Evolutionary conservation across 2,113 vertebrate species (phyloP).

Genomic region (Geococcyx californianus): DNA sequence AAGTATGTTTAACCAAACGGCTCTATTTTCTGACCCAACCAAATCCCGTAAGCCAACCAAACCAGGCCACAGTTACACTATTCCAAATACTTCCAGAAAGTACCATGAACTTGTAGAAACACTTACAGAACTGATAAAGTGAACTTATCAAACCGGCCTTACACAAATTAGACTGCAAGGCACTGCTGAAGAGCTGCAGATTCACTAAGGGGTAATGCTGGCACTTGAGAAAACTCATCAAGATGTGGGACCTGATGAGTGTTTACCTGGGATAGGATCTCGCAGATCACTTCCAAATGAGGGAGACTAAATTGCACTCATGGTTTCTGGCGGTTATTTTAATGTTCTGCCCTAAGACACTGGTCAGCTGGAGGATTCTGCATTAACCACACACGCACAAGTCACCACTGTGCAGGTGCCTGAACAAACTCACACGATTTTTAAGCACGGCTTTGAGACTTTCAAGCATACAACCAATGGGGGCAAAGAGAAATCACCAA

Average conservation of each 20-base stretch:
- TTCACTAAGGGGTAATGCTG: background rate
- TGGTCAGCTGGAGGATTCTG: background rate
- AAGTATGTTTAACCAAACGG: background rate
- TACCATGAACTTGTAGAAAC: rapidly evolving
- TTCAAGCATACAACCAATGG: background rate
- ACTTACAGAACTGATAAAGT: rapidly evolving
- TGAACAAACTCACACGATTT: background rate
- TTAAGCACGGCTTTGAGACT: background rate
- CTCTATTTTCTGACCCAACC: background rate
- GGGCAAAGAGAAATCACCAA: background rate
- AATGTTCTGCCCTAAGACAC: background rate
- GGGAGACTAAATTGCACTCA: background rate
- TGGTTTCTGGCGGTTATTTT: background rate
- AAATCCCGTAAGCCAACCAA: background rate
- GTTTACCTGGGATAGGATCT: background rate
- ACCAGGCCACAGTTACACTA: background rate
- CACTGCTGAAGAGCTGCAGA: background rate
- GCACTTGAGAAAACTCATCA: background rate
- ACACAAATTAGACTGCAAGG: background rate
- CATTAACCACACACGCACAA: background rate
- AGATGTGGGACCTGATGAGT: background rate
- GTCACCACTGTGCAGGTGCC: rapidly evolving
- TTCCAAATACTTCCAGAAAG: background rate
- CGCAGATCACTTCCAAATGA: background rate
- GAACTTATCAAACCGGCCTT: background rate